Evolutionary conservation across 2,113 vertebrate genomes (phyloP).

Genomic region (Campylorhamphus procurvoides): DNA sequence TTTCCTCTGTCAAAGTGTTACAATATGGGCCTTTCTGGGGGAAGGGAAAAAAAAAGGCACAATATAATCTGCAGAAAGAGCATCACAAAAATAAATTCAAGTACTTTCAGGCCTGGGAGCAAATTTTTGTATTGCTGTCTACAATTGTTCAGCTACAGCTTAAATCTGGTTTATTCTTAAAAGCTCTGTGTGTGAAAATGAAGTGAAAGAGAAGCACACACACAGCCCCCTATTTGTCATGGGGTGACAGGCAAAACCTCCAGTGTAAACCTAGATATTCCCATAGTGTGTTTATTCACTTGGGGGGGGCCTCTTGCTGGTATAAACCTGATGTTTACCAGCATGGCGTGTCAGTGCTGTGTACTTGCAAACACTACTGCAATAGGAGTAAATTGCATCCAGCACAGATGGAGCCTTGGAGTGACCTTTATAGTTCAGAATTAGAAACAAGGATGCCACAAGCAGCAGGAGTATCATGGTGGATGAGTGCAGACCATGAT

Average conservation of each 20-base stretch:
- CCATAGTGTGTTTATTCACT: background rate
- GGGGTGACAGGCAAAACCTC: background rate
- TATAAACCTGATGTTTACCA: background rate
- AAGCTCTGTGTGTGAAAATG: background rate
- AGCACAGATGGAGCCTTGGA: background rate
- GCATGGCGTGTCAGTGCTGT: background rate
- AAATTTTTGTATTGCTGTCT: background rate
- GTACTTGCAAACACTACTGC: background rate
- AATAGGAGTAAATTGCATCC: background rate
- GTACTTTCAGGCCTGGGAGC: background rate
- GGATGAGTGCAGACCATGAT: background rate
- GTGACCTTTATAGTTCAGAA: background rate
- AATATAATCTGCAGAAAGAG: background rate
- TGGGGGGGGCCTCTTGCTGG: background rate
- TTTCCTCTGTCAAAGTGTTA: slow-evolving; percentile 50
- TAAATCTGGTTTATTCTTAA: background rate
- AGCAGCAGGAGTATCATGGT: background rate
- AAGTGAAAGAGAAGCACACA: background rate
- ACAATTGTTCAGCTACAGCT: background rate
- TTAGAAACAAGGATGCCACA: background rate
- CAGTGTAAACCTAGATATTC: background rate
- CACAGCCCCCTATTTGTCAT: background rate
- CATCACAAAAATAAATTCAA: background rate
- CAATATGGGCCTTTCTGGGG: background rate
- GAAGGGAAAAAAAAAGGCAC: background rate